These are phyloP conservation scores for Torymus tubicola DNA, from an alignment of 2,888 invertebrate genomes.

Conservation along the genomic window DNA sequence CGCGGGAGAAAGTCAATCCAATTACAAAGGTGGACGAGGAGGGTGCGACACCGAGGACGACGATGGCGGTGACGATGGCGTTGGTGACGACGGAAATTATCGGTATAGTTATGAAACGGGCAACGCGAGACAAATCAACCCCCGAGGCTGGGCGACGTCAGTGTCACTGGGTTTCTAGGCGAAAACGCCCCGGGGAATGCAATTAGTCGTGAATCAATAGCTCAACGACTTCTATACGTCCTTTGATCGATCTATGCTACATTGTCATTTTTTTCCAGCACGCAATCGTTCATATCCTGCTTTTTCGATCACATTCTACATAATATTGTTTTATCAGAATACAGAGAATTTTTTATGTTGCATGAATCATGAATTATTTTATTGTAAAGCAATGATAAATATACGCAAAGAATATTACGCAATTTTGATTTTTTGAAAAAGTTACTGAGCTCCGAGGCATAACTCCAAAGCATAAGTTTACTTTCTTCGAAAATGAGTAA, in stretches of 20 bases:
- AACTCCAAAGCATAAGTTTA: no score
- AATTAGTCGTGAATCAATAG: constrained; percentile 69
- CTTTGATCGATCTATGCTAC: constrained; percentile 36
- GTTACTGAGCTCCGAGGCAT: no score
- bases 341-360: no score
- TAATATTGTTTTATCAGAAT: no score
- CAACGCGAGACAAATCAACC: constrained; percentile 41
- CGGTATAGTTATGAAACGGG: constrained; percentile 47
- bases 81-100: constrained; percentile 37
- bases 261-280: background rate
- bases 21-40: constrained; percentile 44
- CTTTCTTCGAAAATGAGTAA: no score
- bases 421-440: no score
- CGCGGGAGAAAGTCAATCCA: constrained; percentile 37
- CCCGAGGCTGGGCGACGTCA: constrained; percentile 62
- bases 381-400: no score
- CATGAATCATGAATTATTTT: no score
- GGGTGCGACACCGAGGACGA: constrained; percentile 5
- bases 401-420: background rate
- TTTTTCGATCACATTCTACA: no score
- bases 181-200: constrained; percentile 66
- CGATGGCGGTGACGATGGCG: constrained; percentile 3
- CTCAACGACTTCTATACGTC: constrained; percentile 38
- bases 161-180: constrained; percentile 71
- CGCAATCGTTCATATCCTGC: no score